Evolutionary conservation across 2,888 invertebrate genomes (phyloP).

Genomic region (Tipula helvola): DNA sequence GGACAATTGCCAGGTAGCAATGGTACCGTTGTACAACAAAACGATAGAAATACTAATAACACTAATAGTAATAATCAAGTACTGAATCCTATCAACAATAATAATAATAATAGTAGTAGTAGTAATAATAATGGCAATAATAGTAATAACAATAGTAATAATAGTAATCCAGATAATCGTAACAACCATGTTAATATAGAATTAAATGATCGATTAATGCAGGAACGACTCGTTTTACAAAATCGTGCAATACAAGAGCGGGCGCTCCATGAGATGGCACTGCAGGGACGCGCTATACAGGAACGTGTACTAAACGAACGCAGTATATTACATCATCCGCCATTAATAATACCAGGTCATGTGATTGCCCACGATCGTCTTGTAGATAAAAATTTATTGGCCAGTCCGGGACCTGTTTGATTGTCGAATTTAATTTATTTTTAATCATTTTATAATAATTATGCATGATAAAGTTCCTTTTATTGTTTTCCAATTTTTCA

Average conservation of each 20-base stretch:
- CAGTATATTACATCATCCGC: slow-evolving; percentile 17
- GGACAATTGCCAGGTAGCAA: background rate
- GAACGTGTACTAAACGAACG: slow-evolving; percentile 17
- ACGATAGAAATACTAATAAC: background rate
- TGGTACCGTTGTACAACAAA: background rate
- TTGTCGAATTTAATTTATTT: slow-evolving; percentile 12
- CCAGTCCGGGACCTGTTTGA: slow-evolving; percentile 19
- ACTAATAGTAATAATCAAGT: slow-evolving; percentile 5
- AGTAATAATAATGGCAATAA: background rate
- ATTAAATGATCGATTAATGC: slow-evolving; percentile 20
- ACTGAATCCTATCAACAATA: background rate
- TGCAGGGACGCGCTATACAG: slow-evolving; percentile 19
- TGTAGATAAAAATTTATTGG: slow-evolving; percentile 20
- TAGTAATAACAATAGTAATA: background rate
- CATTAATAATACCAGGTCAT: slow-evolving; percentile 13
- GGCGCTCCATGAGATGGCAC: slow-evolving; percentile 12
- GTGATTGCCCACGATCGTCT: slow-evolving; percentile 15
- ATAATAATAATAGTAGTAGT: background rate
- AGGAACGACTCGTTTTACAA: slow-evolving; percentile 18
- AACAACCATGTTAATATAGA: background rate
- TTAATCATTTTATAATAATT: background rate
- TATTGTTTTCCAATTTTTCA: background rate
- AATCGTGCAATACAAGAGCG: slow-evolving; percentile 19
- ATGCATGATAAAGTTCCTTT: background rate
- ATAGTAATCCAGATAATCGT: background rate